Base-by-base conservation (phyloP, 2,113 vertebrate genomes). In the Melospiza georgiana region DNA sequence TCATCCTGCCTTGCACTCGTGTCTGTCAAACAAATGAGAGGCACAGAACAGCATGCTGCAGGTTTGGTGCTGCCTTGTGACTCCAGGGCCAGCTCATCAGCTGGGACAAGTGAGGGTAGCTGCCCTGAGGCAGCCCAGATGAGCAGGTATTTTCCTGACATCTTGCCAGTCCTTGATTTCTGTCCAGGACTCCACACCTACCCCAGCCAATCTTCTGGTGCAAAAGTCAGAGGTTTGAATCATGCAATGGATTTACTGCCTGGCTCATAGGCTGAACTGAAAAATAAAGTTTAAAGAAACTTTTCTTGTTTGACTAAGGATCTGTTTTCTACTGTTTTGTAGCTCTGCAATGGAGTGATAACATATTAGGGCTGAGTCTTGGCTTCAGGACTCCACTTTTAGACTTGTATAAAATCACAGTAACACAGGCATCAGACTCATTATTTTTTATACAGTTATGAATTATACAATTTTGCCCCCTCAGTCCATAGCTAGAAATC, bases 401-500 rank as follows among this genome's bases (percentile, higher is more conserved):
- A 96, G 82, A 90, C 68, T 93, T 67, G 55, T 61, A 75, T 55
- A 94, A 96, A 86, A 93, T 91, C 87, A 88, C 82, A 95, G 87
- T 66, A 91, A 55, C 5, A 1, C 39, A 90, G 55, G 48, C 93
- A 96, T 78, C 79, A 90, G 87, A 90, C 78, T 93, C 90, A 95
- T 93, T 94, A 96, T 95, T 95, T 95, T 77, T 74, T 84, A 94
- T 63, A 77, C 39, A 68, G 72, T 93, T 81, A 92, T 27, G 93
- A 92, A 95, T 86, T 35, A 90, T 67, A 88, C 63, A 67, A 10
- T 72, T 93, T 96, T 95, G 57, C 85, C 90, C 92, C 65, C 79
- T 96, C 88, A 84, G 79, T 86, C 95, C 96, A 67, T 85, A 88
- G 79, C 92, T 74, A 89, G 83, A 94, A 94, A 96, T 84, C 94